A percentile compares a stretch with the other conserved stretches of the same genome.
These are phyloP conservation scores for Coregonus sp. DNA, from an alignment of 2,797 vertebrate species.

Conservation along the genomic window DNA sequence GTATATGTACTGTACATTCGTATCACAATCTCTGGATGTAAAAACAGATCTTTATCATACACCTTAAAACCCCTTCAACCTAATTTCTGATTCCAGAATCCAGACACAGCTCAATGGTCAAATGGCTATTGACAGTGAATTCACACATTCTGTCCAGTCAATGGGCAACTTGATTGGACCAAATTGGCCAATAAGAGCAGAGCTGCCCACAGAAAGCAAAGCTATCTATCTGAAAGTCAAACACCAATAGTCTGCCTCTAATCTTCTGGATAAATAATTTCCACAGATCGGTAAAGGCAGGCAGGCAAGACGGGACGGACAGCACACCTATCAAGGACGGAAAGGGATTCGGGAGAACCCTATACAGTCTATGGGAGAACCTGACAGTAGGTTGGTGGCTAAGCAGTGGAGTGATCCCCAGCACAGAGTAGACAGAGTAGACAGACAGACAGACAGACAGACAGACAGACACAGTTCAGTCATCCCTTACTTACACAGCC, in stretches of 20 bases:
- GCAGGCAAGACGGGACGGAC: background rate
- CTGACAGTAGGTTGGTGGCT: slow-evolving; percentile 41
- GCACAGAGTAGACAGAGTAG: slow-evolving; percentile 30
- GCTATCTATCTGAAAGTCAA: slow-evolving; percentile 11
- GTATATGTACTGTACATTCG: slow-evolving; percentile 34
- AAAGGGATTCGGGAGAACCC: background rate
- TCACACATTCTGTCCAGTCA: slow-evolving; percentile 9
- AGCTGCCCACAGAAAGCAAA: slow-evolving; percentile 13
- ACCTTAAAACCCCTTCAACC: slow-evolving; percentile 22
- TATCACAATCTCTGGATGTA: slow-evolving; percentile 17
- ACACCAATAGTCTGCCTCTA: background rate
- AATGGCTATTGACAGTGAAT: background rate
- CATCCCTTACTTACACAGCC: slow-evolving; percentile 64
- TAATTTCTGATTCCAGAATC: background rate
- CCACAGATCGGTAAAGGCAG: too few relatives aligned
- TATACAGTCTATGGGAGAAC: background rate
- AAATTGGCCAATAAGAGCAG: background rate
- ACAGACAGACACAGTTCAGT: slow-evolving; percentile 67
- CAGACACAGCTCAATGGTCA: background rate
- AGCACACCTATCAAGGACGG: slow-evolving; percentile 29
- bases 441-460: slow-evolving; percentile 48
- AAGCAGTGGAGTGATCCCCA: slow-evolving; percentile 49
- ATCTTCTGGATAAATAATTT: background rate
- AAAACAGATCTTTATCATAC: slow-evolving; percentile 28
- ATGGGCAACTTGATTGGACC: background rate